phyloP scores from a whole-genome alignment of 2,113 vertebrate genomes.

The Formicarius rufipectus region DNA sequence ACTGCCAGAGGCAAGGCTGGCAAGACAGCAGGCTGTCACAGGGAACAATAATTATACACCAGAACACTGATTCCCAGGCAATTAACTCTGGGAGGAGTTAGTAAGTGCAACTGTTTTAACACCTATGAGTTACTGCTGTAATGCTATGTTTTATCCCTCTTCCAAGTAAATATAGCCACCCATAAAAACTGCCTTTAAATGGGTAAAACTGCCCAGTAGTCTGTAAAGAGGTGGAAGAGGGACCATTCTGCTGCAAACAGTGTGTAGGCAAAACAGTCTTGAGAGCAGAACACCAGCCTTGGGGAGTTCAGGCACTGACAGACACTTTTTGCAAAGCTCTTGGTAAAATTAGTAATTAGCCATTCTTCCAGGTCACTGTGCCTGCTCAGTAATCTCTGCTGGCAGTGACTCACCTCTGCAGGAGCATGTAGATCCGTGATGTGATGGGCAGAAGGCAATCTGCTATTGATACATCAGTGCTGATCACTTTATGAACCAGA shows the following conservation, averaged over 20 bases:
- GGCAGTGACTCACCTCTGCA: constrained; percentile 84
- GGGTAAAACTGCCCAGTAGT: background rate
- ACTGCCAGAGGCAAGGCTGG: background rate
- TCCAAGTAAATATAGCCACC: background rate
- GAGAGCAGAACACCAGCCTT: background rate
- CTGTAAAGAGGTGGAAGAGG: background rate
- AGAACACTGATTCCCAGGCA: background rate
- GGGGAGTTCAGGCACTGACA: background rate
- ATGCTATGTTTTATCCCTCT: background rate
- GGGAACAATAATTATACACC: background rate
- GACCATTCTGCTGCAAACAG: background rate
- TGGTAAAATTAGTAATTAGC: background rate
- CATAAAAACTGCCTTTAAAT: background rate
- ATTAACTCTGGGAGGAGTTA: background rate
- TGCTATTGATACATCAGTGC: constrained; percentile 90
- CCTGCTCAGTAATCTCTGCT: background rate
- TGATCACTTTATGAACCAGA: constrained; percentile 94
- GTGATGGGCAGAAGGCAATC: constrained; percentile 95
- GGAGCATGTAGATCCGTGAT: constrained; percentile 94
- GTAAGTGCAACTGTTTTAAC: background rate
- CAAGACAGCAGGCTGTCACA: background rate
- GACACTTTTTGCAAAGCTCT: background rate
- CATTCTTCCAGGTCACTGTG: background rate
- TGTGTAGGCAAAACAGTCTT: background rate
- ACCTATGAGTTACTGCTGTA: background rate